phyloP scores from a whole-genome alignment of 2,888 invertebrate species.

The Amblyteles armatorius region DNA sequence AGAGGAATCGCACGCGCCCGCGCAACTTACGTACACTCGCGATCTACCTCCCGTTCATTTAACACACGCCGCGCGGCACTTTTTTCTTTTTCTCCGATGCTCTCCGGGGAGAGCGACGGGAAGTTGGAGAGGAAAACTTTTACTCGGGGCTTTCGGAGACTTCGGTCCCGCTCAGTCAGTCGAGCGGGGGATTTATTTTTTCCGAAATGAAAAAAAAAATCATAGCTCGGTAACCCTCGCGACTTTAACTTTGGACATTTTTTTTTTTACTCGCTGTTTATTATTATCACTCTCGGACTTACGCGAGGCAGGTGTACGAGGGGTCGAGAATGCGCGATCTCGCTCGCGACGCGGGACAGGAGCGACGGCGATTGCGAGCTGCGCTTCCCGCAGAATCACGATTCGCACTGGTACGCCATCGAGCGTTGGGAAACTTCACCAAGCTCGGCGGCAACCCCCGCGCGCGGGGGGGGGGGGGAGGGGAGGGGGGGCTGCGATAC shows the following conservation, averaged over 20 bases:
- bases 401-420: conserved; percentile 83
- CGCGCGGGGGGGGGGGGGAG: conserved; percentile 61
- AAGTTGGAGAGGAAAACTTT: not conserved
- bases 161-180: not conserved
- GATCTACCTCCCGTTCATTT: conserved; percentile 14
- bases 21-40: conserved; percentile 54
- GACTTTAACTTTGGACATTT: not conserved
- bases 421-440: conserved; percentile 82
- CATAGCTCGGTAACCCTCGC: not conserved
- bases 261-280: not conserved
- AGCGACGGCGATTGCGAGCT: conserved; percentile 71
- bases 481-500: conserved; percentile 67
- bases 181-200: too few relatives aligned
- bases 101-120: not conserved
- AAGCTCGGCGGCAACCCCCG: conserved; percentile 72
- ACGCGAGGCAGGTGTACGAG: not conserved
- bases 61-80: not conserved
- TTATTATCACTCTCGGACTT: not conserved
- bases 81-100: not conserved
- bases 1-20: conserved; percentile 48
- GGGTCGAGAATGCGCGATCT: not conserved
- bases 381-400: conserved; percentile 83
- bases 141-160: not conserved
- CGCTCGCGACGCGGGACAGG: conserved; percentile 43
- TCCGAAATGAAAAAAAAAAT: too few relatives aligned